Evolutionary conservation across 1,140 invertebrate species (phyloP).

Genomic region (Meteorus sp.): DNA sequence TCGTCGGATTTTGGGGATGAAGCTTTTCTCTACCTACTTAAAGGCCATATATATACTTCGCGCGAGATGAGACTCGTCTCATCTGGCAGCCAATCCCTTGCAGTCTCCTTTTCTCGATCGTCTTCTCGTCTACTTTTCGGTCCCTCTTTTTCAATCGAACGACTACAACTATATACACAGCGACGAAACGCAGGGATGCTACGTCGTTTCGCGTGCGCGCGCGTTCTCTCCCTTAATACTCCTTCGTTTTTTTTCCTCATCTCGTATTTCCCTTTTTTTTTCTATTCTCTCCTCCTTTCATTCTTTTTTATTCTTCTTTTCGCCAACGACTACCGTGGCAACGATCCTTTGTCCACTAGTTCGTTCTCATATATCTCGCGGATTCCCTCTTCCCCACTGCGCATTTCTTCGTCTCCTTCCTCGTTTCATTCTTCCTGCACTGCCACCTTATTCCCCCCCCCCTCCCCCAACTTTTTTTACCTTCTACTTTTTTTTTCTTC

Average conservation of each 20-base stretch:
- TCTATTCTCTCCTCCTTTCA: background rate
- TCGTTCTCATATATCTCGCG: slow-evolving; percentile 19
- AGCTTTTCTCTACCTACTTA: slow-evolving; percentile 16
- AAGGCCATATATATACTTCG: too few species aligned
- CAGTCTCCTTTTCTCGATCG: slow-evolving; percentile 1
- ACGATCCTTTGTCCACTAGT: slow-evolving; percentile 21
- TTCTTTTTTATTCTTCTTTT: slow-evolving; percentile 4
- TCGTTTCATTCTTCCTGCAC: background rate
- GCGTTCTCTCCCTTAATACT: background rate
- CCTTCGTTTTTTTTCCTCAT: background rate
- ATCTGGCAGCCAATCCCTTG: slow-evolving; percentile 20
- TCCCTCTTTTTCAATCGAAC: slow-evolving; percentile 22
- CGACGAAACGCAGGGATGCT: too few species aligned
- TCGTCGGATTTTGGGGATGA: slow-evolving; percentile 17
- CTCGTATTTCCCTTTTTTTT: background rate
- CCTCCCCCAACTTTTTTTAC: too few species aligned
- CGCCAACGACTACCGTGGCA: slow-evolving; percentile 17
- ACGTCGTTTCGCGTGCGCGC: slow-evolving; percentile 14
- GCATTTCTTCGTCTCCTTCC: background rate
- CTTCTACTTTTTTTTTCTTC: too few species aligned
- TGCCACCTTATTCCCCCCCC: background rate
- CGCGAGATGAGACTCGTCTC: slow-evolving; percentile 15
- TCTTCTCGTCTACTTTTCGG: too few species aligned
- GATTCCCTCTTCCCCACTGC: background rate
- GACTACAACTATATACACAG: background rate